Evolutionary conservation across 2,113 vertebrate species (phyloP), one percentile per base, ranked within the genome.

Genomic region (Ranitomeya variabilis): DNA sequence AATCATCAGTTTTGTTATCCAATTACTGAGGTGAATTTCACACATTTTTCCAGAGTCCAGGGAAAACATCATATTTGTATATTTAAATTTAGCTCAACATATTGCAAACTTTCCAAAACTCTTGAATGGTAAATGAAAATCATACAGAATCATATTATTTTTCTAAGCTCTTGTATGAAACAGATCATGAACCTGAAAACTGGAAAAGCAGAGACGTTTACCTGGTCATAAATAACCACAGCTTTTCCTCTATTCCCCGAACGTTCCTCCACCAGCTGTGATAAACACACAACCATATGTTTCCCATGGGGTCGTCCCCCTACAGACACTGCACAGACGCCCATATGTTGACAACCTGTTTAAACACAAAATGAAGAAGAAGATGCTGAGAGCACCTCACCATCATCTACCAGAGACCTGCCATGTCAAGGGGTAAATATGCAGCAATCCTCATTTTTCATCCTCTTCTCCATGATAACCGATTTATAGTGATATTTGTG

Each of bases 221-320:
- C 85, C 59, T 86, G 85, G 12, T 87, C 60, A 80, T 55, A 87
- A 87, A 87, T 87, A 87, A 87, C 51, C 77, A 80, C 77, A 80
- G 60, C 51, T n/a, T 80, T 23, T 19, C 7, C 52, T 31, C 52
- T 80, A 87, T 80, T 87, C 86, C 86, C 86, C 52, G 59, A 80
- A 31, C 86, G 23, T 80, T 16, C 23, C n/a, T 45, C 26, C 77
- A 87, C 77, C 86, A 87, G 86, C 86, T 87, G 86, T 80, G 86
- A 54, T 57, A 80, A 64, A 67, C 60, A 71, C 77, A 87, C 74
- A 87, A 57, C 62, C 86, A 80, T 87, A 87, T 87, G 77, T 80
- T 87, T 71, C 86, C 62, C 86, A 16, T 21, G 86, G 76, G 77
- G 52, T 79, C n/a, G 15, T 23, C 23, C 59, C 71, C 85, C 71